A percentile compares a stretch with the other conserved stretches of the same genome.
Evolutionary conservation across 2,888 invertebrate genomes (phyloP).

Genomic region (Mechanitis messenoides): DNA sequence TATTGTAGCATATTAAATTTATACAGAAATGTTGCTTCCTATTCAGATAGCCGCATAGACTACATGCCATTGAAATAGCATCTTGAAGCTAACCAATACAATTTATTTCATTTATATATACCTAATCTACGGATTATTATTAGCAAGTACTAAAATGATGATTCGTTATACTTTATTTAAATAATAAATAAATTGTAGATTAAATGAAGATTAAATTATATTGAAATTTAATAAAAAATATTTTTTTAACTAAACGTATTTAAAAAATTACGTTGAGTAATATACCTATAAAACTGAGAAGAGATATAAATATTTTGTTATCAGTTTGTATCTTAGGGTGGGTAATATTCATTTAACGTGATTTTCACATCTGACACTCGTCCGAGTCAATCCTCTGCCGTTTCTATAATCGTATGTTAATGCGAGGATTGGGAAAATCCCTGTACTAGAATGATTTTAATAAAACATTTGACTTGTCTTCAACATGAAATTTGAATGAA

Average conservation of each 20-base stretch:
- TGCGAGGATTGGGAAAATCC: constrained; percentile 20
- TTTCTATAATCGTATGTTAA: constrained; percentile 29
- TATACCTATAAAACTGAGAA: too few species aligned
- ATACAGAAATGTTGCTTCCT: constrained; percentile 14
- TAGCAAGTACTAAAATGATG: too few species aligned
- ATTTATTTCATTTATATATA: constrained; percentile 1
- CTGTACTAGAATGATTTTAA: constrained; percentile 20
- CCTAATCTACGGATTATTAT: too few species aligned
- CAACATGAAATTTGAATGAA: constrained; percentile 20
- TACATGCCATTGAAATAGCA: constrained; percentile 35
- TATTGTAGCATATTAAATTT: constrained; percentile 5
- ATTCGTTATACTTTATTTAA: too few species aligned
- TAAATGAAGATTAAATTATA: too few species aligned
- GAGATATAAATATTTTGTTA: too few species aligned
- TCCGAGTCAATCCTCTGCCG: constrained; percentile 9
- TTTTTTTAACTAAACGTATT: too few species aligned
- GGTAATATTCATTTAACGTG: constrained; percentile 6
- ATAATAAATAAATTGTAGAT: too few species aligned
- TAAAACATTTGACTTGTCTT: constrained; percentile 26
- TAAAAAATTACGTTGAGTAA: too few species aligned
- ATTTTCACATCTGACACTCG: constrained; percentile 13
- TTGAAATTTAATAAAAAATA: too few species aligned
- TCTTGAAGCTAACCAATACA: constrained; percentile 36
- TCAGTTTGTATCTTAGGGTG: too few species aligned
- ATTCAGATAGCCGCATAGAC: constrained; percentile 28